These are phyloP conservation scores for Cinclus mexicanus DNA, from an alignment of 2,113 vertebrate species.

Conservation along the genomic window DNA sequence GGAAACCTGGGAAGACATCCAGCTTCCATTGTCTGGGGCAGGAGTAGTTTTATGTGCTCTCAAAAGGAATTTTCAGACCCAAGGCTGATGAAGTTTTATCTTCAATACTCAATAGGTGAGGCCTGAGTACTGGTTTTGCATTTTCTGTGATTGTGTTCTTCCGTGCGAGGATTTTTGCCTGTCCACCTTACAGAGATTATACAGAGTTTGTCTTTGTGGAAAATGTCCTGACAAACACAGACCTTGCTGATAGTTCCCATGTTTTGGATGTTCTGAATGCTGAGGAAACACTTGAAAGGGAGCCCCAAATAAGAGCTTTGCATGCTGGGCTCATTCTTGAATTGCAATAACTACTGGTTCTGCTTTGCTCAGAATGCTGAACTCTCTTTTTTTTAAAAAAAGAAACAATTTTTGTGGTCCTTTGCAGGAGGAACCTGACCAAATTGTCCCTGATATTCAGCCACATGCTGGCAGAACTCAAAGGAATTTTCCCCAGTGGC, in stretches of 20 bases:
- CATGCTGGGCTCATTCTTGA: not conserved
- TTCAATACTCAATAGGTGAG: not conserved
- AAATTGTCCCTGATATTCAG: constrained; percentile 98
- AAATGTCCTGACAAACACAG: not conserved
- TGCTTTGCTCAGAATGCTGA: not conserved
- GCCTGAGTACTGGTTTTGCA: not conserved
- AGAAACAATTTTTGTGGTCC: not conserved
- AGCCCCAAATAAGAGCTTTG: not conserved
- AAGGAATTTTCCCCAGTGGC: constrained; percentile 96
- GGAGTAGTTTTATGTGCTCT: not conserved
- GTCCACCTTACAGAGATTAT: not conserved
- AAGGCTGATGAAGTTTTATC: not conserved
- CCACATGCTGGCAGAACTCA: constrained; percentile 97
- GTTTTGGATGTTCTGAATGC: not conserved
- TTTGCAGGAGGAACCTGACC: constrained; percentile 89
- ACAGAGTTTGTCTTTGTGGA: not conserved
- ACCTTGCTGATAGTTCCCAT: not conserved
- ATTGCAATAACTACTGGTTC: fast-evolving
- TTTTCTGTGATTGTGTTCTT: not conserved
- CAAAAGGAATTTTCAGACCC: not conserved
- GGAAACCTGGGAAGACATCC: not conserved
- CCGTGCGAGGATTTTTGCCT: not conserved
- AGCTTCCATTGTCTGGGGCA: not conserved
- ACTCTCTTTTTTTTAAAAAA: not conserved
- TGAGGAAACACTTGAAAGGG: not conserved